Percentiles rank a stretch among this genome's conserved stretches.
Evolutionary conservation across 2,888 invertebrate genomes (phyloP).

Genomic region (Eueremaeus valkanovi): DNA sequence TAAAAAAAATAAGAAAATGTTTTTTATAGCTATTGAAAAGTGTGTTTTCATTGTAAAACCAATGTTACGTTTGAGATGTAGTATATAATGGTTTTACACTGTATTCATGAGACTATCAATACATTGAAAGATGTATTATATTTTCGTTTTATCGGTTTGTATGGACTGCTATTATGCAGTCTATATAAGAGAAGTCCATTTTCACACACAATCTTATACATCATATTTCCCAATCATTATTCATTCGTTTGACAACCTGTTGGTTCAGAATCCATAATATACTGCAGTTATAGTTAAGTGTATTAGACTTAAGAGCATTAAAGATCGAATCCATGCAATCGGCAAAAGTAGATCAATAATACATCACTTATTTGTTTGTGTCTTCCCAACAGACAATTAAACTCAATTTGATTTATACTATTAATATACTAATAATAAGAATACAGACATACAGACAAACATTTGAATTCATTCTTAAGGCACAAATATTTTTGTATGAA

Average conservation of each 20-base stretch:
- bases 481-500: too few relatives aligned
- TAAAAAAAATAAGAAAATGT: background rate
- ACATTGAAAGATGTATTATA: background rate
- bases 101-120: background rate
- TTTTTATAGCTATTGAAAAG: slow-evolving; percentile 11
- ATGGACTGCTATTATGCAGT: too few relatives aligned
- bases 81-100: slow-evolving; percentile 2
- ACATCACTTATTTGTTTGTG: slow-evolving; percentile 20
- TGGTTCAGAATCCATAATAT: background rate
- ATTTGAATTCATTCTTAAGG: too few relatives aligned
- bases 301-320: background rate
- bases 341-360: slow-evolving; percentile 17
- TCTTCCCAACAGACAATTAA: background rate
- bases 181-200: background rate
- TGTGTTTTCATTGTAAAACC: background rate
- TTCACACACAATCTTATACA: slow-evolving; percentile 16
- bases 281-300: background rate
- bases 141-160: background rate
- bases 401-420: background rate
- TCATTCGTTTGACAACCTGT: slow-evolving; percentile 28
- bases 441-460: too few relatives aligned
- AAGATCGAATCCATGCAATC: background rate
- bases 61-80: slow-evolving; percentile 17
- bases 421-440: too few relatives aligned
- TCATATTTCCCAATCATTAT: slow-evolving; percentile 14